Evolutionary conservation across 1,140 invertebrate species (phyloP), one percentile per base, ranked within the genome.

Genomic region (Aphidius gifuensis): DNA sequence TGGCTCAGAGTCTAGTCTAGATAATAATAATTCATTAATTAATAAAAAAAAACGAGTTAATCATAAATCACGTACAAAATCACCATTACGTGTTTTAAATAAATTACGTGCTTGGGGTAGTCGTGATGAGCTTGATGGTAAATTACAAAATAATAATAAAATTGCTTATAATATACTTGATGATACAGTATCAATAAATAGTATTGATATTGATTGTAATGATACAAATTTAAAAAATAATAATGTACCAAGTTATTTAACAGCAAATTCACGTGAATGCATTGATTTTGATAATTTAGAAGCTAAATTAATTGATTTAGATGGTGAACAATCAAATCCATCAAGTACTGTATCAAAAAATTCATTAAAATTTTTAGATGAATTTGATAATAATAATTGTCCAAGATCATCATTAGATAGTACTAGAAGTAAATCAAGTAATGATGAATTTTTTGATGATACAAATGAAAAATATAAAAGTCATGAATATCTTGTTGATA

Each of bases 251-350:
- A 74, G 72, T n/a, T 81, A 75, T 16, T 66, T 81, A 2, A 60
- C 71, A 7, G 76, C 77, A 0, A 78, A 79, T 58, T 80, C 78
- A 5, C 74, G 80, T 3, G 75, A 81, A 32, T 76, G 78, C 4
- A 75, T 81, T 45, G 80, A 81, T 58, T 81, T 81, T 42, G 80
- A 80, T 42, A 78, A 73, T 44, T 64, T 80, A 21, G 75, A 79
- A 40, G 68, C 72, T 5, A 77, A 79, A 39, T 62, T 80, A 5
- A 72, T 73, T 51, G 23, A 53, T 53, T 6, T 38, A 9, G 23
- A 21, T 3, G 48, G 6, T 49, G 21, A 21, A 49, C 16, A 6
- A 49, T 49, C 11, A 16, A 49, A 16, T 21, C 48, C 6, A 49
- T 49, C 11, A 54, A 76, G 74, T 49, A 68, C 69, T 6, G 71